phyloP scores from a whole-genome alignment of 2,888 invertebrate species.

The Cryptus viduatorius region DNA sequence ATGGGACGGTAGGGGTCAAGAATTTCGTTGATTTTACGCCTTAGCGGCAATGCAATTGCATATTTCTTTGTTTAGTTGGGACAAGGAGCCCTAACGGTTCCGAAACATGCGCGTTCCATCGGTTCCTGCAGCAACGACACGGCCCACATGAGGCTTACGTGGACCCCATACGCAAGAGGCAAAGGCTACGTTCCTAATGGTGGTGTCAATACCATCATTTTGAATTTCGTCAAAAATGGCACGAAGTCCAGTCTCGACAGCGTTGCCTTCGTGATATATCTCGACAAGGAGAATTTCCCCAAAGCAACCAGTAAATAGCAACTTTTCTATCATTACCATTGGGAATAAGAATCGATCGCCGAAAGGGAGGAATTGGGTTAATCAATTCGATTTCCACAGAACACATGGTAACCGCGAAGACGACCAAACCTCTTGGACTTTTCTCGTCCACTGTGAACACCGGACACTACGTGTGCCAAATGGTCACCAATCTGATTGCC shows the following conservation, averaged over 20 bases:
- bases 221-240: slow-evolving; percentile 69
- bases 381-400: slow-evolving; percentile 42
- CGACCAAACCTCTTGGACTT: slow-evolving; percentile 65
- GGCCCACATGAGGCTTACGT: slow-evolving; percentile 61
- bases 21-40: background rate
- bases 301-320: slow-evolving; percentile 62
- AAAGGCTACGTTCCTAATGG: slow-evolving; percentile 16
- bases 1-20: slow-evolving; percentile 62
- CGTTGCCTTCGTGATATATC: slow-evolving; percentile 61
- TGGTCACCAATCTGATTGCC: slow-evolving; percentile 47
- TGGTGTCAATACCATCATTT: slow-evolving; percentile 57
- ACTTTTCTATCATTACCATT: background rate
- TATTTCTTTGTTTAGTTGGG: slow-evolving; percentile 51
- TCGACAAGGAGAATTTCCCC: slow-evolving; percentile 65
- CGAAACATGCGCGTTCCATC: slow-evolving; percentile 55
- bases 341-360: background rate
- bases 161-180: slow-evolving; percentile 50
- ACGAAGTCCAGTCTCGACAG: slow-evolving; percentile 67
- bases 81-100: slow-evolving; percentile 53
- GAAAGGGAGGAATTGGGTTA: background rate
- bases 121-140: slow-evolving; percentile 60
- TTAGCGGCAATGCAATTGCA: background rate
- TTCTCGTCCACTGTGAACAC: slow-evolving; percentile 62
- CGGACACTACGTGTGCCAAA: slow-evolving; percentile 68
- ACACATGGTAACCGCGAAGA: slow-evolving; percentile 51